phyloP scores from a whole-genome alignment of 2,797 vertebrate genomes.

The Tachyglossus aculeatus region DNA sequence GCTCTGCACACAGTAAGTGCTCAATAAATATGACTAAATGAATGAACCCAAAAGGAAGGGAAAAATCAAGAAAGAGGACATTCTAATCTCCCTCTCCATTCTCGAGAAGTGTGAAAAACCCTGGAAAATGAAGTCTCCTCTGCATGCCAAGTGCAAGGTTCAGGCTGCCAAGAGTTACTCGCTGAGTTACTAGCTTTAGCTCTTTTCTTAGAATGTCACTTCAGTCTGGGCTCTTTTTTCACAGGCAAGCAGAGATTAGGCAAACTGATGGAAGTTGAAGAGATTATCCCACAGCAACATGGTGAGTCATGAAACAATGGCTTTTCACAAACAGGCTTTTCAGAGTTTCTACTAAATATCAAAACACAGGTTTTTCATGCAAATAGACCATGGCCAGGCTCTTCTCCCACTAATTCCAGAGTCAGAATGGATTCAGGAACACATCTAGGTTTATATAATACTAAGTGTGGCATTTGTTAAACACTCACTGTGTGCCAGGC shows the following conservation, averaged over 20 bases:
- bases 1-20: too few species aligned
- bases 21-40: too few species aligned
- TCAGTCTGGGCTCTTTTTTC: background rate
- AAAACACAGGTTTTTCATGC: too few species aligned
- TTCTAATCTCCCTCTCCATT: slow-evolving; percentile 15
- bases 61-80: too few species aligned
- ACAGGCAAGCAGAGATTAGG: background rate
- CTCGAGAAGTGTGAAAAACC: slow-evolving; percentile 11
- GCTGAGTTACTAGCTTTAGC: background rate
- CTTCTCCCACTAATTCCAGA: too few species aligned
- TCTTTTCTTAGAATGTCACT: background rate
- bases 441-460: too few species aligned
- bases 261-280: background rate
- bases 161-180: background rate
- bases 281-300: background rate
- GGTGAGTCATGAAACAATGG: background rate
- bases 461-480: too few species aligned
- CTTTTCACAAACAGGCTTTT: background rate
- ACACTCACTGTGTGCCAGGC: too few species aligned
- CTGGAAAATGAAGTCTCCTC: background rate
- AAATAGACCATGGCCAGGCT: too few species aligned
- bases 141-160: rapidly evolving
- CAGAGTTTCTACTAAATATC: too few species aligned
- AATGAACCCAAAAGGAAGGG: too few species aligned
- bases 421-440: too few species aligned